These are phyloP conservation scores for Tenthredo distinguenda DNA, from an alignment of 2,888 invertebrate genomes.

Conservation along the genomic window DNA sequence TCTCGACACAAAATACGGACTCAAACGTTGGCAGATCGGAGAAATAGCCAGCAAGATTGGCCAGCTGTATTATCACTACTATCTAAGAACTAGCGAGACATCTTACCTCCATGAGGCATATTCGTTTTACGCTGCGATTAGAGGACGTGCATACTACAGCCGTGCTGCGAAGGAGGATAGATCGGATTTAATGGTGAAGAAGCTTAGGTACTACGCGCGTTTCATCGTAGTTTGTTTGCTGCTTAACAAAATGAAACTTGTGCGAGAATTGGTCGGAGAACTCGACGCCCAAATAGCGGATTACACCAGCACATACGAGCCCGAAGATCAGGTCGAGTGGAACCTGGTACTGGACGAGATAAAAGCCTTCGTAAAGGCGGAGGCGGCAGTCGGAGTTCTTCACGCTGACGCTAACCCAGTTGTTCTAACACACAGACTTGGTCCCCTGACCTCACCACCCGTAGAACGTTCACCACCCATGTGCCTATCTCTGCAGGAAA, in stretches of 20 bases:
- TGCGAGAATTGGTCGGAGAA: slow-evolving; percentile 94
- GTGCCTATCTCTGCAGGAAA: slow-evolving; percentile 94
- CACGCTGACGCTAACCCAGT: slow-evolving; percentile 92
- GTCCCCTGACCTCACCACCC: slow-evolving; percentile 91
- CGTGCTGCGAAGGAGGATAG: slow-evolving; percentile 95
- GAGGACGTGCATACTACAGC: slow-evolving; percentile 96
- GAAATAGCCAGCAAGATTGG: slow-evolving; percentile 99
- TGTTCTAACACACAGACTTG: slow-evolving; percentile 92
- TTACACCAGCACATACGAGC: slow-evolving; percentile 96
- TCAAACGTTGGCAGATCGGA: slow-evolving; percentile 99
- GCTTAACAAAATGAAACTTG: slow-evolving; percentile 95
- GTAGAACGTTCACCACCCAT: slow-evolving; percentile 93
- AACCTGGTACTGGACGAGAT: slow-evolving; percentile 96
- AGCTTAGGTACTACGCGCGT: slow-evolving; percentile 95
- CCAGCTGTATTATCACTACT: slow-evolving; percentile 98
- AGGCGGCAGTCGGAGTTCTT: slow-evolving; percentile 92
- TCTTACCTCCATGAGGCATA: slow-evolving; percentile 97
- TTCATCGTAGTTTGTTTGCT: slow-evolving; percentile 98
- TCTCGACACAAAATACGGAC: slow-evolving; percentile 94
- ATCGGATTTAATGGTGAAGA: slow-evolving; percentile 98
- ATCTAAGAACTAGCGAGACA: slow-evolving; percentile 97
- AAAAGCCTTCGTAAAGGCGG: slow-evolving; percentile 95
- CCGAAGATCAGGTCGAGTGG: slow-evolving; percentile 97
- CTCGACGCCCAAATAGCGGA: slow-evolving; percentile 96
- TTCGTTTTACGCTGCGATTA: slow-evolving; percentile 97